Conservation (phyloP, 1,140 invertebrate species). For the Papilio xuthus region DNA sequence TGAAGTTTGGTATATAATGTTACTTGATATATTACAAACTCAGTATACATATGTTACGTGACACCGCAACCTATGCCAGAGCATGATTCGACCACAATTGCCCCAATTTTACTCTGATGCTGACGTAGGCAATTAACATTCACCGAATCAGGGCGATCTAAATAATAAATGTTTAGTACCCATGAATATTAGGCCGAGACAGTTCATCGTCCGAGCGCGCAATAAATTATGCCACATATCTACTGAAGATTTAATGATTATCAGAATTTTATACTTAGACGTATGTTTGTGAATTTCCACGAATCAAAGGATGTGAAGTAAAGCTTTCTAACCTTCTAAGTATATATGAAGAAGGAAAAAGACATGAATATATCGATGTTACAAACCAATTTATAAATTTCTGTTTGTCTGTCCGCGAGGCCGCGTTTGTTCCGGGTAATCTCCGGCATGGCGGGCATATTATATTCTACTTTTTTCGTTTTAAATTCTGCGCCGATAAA, state of each 20-base stretch:
- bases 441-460: too few relatives aligned
- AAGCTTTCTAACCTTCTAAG: not conserved
- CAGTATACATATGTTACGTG: not conserved
- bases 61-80: not conserved
- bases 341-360: not conserved
- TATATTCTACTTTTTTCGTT: too few relatives aligned
- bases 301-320: not conserved
- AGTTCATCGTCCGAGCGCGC: not conserved
- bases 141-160: slow-evolving; percentile 11
- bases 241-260: not conserved
- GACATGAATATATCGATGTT: not conserved
- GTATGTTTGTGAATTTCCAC: not conserved
- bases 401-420: too few relatives aligned
- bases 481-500: too few relatives aligned
- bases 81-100: slow-evolving; percentile 15
- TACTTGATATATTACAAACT: not conserved
- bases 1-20: too few relatives aligned
- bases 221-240: slow-evolving; percentile 7
- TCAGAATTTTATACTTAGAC: not conserved
- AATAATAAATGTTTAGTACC: slow-evolving; percentile 34
- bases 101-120: slow-evolving; percentile 20
- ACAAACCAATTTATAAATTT: too few relatives aligned
- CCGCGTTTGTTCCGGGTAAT: too few relatives aligned
- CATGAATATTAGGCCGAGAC: not conserved
- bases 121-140: slow-evolving; percentile 27